These are phyloP conservation scores for Cyrtonyx montezumae DNA, from an alignment of 2,113 vertebrate genomes.

Conservation along the genomic window DNA sequence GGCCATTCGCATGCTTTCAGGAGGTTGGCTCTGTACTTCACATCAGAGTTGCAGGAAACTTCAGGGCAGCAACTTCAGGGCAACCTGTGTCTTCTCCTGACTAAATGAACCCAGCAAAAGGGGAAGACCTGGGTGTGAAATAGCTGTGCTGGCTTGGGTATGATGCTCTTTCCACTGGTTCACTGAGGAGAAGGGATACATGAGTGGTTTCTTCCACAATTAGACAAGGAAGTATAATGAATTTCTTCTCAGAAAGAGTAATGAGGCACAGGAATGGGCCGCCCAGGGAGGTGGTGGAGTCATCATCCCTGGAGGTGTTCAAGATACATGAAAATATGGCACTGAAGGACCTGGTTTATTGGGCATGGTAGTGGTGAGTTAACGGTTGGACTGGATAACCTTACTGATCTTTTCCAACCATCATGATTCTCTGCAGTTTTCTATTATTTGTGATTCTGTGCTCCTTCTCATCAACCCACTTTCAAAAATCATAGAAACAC, in stretches of 20 bases:
- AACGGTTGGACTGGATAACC: not conserved
- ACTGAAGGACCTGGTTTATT: not conserved
- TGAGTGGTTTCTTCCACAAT: not conserved
- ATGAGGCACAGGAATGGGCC: not conserved
- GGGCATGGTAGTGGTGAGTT: too few relatives aligned
- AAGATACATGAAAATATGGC: not conserved
- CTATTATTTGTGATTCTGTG: not conserved
- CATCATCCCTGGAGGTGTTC: not conserved
- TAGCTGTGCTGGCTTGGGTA: not conserved
- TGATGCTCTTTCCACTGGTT: not conserved
- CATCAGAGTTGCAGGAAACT: not conserved
- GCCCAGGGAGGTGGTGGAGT: not conserved
- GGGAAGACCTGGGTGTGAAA: not conserved
- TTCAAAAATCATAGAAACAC: not conserved
- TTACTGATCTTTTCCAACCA: not conserved
- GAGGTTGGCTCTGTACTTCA: not conserved
- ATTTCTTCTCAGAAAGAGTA: not conserved
- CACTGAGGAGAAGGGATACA: not conserved
- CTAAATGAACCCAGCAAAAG: fast-evolving
- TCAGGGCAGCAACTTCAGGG: not conserved
- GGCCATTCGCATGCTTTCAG: not conserved
- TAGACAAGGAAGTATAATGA: not conserved
- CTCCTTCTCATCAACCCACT: not conserved
- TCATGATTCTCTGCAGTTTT: not conserved
- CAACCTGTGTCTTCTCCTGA: not conserved